These are phyloP conservation scores for Pseudolycoriella hygida DNA, from an alignment of 2,888 invertebrate species.

Conservation along the genomic window DNA sequence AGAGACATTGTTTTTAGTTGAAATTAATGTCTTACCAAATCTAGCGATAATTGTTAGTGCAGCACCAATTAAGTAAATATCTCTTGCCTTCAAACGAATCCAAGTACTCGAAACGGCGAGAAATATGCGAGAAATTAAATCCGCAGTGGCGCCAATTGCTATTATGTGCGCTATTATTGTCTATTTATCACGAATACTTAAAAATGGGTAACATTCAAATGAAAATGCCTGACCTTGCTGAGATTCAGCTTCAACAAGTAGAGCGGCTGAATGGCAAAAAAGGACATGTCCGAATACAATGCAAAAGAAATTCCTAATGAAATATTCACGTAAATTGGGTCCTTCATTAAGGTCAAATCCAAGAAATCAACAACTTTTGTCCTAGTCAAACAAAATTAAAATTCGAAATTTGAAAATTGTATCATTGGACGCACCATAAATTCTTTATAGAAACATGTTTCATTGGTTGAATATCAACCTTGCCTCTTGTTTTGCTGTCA, in stretches of 20 bases:
- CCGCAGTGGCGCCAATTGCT: slow-evolving; percentile 49
- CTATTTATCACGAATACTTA: slow-evolving; percentile 19
- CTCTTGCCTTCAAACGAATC: slow-evolving; percentile 40
- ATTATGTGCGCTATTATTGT: slow-evolving; percentile 47
- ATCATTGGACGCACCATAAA: too few relatives aligned
- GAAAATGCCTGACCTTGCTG: slow-evolving; percentile 20
- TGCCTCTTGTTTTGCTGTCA: too few relatives aligned
- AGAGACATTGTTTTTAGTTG: neutral
- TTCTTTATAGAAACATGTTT: too few relatives aligned
- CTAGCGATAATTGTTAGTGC: slow-evolving; percentile 46
- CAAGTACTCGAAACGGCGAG: slow-evolving; percentile 44
- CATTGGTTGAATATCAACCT: too few relatives aligned
- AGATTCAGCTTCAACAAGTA: slow-evolving; percentile 25
- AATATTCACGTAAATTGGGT: slow-evolving; percentile 47
- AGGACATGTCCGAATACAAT: slow-evolving; percentile 49
- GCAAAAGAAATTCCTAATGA: slow-evolving; percentile 49
- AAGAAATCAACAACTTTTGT: slow-evolving; percentile 39
- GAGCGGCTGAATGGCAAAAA: slow-evolving; percentile 49
- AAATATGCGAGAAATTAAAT: slow-evolving; percentile 43
- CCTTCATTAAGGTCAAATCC: slow-evolving; percentile 42
- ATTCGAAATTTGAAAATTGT: too few relatives aligned
- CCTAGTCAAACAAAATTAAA: too few relatives aligned
- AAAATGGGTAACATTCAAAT: neutral
- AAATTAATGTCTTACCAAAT: slow-evolving; percentile 48
- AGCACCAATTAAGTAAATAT: slow-evolving; percentile 44